phyloP scores from a whole-genome alignment of 2,113 vertebrate species.

The Elephas maximus region DNA sequence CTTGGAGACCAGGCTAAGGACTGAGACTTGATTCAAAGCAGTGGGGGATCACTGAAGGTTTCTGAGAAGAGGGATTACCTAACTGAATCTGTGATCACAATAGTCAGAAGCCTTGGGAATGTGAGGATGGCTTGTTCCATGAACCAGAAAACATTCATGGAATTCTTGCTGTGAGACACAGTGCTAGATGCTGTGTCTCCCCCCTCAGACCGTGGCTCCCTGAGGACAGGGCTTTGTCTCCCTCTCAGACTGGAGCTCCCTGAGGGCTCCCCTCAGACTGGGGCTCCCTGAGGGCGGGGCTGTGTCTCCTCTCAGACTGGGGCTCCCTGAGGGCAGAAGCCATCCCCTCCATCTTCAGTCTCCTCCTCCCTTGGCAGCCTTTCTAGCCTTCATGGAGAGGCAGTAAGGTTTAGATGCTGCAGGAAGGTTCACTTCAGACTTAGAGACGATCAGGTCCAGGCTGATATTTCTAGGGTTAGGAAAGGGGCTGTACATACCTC shows the following conservation, averaged over 20 bases:
- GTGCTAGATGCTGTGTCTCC: rapidly evolving
- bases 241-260: neutral
- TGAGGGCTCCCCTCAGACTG: too few relatives aligned
- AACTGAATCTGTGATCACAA: neutral
- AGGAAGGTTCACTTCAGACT: neutral
- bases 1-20: neutral
- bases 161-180: rapidly evolving
- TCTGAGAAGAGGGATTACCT: neutral
- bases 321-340: neutral
- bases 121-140: neutral
- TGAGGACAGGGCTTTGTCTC: neutral
- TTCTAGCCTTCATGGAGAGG: neutral
- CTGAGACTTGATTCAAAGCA: neutral
- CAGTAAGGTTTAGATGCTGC: neutral
- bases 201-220: neutral
- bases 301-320: too few relatives aligned
- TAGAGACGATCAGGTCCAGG: neutral
- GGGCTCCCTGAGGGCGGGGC: too few relatives aligned
- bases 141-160: neutral
- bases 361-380: neutral
- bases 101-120: neutral
- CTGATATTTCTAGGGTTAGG: neutral
- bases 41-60: neutral
- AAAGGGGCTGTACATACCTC: conserved; percentile 90
- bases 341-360: neutral